These are phyloP conservation scores for Gisinianus flammeolus DNA, from an alignment of 2,888 invertebrate genomes.

Conservation along the genomic window DNA sequence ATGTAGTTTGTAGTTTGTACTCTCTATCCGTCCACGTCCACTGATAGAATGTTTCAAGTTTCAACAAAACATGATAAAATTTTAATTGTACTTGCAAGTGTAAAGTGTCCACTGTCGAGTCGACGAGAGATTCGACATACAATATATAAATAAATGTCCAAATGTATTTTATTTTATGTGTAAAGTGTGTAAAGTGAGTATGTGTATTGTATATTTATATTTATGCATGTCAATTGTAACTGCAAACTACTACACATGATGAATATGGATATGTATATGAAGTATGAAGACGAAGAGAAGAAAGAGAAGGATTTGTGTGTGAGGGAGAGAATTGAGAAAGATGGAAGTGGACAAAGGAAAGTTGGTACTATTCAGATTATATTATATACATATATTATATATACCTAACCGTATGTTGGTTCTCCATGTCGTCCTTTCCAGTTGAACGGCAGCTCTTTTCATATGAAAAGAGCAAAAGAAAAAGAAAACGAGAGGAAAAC, in stretches of 20 bases:
- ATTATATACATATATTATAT: not conserved
- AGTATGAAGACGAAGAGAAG: not conserved
- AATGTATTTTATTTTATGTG: no score
- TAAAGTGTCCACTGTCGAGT: not conserved
- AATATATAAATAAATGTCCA: no score
- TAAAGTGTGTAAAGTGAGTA: no score
- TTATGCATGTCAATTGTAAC: no score
- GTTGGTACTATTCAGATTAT: not conserved
- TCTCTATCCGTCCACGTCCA: no score
- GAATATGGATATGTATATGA: not conserved
- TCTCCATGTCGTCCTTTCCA: constrained; percentile 1
- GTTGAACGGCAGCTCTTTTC: constrained; percentile 22
- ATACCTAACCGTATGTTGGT: no score
- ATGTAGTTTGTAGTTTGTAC: no score
- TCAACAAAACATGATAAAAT: no score
- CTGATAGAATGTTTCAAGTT: not conserved
- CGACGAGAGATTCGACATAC: no score
- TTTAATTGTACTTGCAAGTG: not conserved
- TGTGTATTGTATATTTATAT: no score
- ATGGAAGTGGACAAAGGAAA: not conserved
- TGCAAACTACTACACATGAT: not conserved
- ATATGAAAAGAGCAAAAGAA: not conserved
- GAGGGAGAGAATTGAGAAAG: not conserved
- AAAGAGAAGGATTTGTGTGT: not conserved
- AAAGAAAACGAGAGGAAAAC: constrained; percentile 3